Evolutionary conservation across 2,113 vertebrate genomes (phyloP), one percentile per base, ranked within the genome.

Genomic region (Dasypus novemcinctus): DNA sequence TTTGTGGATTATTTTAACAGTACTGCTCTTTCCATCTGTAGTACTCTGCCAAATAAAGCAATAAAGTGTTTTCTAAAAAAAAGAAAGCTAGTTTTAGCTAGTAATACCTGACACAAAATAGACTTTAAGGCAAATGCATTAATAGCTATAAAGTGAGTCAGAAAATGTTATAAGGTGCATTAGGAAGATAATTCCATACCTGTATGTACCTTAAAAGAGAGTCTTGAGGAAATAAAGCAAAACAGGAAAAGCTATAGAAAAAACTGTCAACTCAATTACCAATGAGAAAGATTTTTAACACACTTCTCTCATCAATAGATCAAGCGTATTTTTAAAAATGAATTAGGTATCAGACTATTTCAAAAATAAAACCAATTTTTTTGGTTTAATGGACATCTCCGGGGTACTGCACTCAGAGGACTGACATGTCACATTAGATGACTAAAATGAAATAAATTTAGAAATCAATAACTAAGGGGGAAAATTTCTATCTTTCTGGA

Each of bases 21-120:
- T 85, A 95, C 96, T 96, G 59, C 41, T 95, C 90, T 59, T 63
- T 79, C 80, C 87, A 90, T 72, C 96, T 95, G 94, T 82, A 79
- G 41, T 61, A 33, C 5, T 85, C 68, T 5, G n/a, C 12, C 57
- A 59, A 23, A 59, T 59, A 59, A 59, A 59, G 17, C 57, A 59
- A 59, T 59, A 59, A 23, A 59, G 7, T 59, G 57, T 59, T 57
- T 54, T 54, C 17, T 57, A 5, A 54, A 54, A 54, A 54, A 54
- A 54, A 18, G 54, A 18, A 54, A 18, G 54, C 15, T 21, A 59
- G 57, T 59, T 59, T 59, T 75, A 75, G 27, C 76, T 31, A 54
- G 23, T 36, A 33, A 83, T 29, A 68, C 6, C 41, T 59, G 29
- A 75, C 46, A 75, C 46, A 94, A 68, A 82, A 88, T 0, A 61